A percentile compares a stretch with the other conserved stretches of the same genome.
phyloP scores from a whole-genome alignment of 2,888 invertebrate genomes.

The Platerodrilus igneus region DNA sequence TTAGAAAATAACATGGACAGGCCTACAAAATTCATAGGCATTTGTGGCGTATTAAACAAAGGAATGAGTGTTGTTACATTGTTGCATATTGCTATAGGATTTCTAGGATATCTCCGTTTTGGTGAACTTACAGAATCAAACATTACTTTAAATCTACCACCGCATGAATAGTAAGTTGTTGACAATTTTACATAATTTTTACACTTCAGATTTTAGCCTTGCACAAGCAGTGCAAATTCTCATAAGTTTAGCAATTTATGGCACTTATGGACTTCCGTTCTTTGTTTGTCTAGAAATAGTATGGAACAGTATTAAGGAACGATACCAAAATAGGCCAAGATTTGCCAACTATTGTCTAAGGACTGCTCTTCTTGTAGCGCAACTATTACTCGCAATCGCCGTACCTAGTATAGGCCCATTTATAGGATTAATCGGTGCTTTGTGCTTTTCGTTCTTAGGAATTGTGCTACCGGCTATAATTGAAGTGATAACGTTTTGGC shows the following conservation, averaged over 20 bases:
- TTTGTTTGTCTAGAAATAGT: conserved; percentile 92
- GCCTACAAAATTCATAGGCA: conserved; percentile 74
- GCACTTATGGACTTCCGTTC: conserved; percentile 96
- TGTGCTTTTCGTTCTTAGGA: conserved; percentile 88
- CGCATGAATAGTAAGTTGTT: conserved; percentile 59
- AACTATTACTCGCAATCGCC: conserved; percentile 73
- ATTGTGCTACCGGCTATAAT: conserved; percentile 82
- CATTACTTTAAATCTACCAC: conserved; percentile 80
- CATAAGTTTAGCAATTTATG: conserved; percentile 85
- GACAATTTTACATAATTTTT: too few species aligned
- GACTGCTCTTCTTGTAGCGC: conserved; percentile 60
- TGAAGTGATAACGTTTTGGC: conserved; percentile 82
- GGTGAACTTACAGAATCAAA: conserved; percentile 66
- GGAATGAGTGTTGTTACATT: conserved; percentile 86
- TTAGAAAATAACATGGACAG: conserved; percentile 90
- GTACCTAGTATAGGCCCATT: conserved; percentile 86
- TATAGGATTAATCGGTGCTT: conserved; percentile 87
- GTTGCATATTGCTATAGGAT: conserved; percentile 86
- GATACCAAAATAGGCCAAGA: conserved; percentile 60
- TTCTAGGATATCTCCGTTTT: conserved; percentile 82
- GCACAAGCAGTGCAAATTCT: conserved; percentile 82
- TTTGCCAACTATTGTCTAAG: conserved; percentile 72
- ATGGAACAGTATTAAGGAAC: conserved; percentile 75
- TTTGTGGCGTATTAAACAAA: conserved; percentile 82
- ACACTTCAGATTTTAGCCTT: conserved; percentile 60